Percentiles rank a stretch among this genome's conserved stretches.
Conservation (phyloP, 2,797 vertebrate species). For the Fratercula arctica region DNA sequence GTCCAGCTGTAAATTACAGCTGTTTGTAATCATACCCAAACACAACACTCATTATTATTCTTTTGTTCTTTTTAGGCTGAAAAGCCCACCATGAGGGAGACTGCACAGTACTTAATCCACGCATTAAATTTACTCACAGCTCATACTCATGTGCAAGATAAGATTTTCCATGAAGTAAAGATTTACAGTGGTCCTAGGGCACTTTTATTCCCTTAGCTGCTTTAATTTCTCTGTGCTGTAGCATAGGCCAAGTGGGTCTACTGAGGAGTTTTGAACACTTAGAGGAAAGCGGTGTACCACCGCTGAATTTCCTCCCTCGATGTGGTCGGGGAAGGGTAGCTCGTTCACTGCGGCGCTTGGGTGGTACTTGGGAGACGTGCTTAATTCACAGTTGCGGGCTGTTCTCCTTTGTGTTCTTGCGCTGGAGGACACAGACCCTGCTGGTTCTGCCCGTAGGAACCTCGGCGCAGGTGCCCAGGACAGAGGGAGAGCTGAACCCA, state of each 20-base stretch:
- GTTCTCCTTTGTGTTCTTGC: neutral
- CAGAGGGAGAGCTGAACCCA: neutral
- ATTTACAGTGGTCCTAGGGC: conserved; percentile 40
- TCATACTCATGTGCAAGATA: conserved; percentile 54
- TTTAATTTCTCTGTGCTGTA: conserved; percentile 12
- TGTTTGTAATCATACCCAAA: conserved; percentile 57
- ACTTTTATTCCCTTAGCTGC: conserved; percentile 19
- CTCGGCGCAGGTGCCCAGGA: accelerated
- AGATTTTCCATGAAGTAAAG: conserved; percentile 56
- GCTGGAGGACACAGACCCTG: neutral
- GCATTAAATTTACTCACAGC: conserved; percentile 43
- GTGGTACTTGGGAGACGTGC: neutral
- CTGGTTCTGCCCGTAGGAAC: neutral
- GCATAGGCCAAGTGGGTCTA: neutral
- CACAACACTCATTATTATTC: conserved; percentile 60
- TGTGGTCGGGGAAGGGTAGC: neutral
- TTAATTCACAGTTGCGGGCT: neutral
- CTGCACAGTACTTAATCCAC: neutral
- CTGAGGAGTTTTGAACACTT: neutral
- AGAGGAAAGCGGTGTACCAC: neutral
- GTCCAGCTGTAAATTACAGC: conserved; percentile 66
- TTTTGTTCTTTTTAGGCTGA: conserved; percentile 61
- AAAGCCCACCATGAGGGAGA: conserved; percentile 61
- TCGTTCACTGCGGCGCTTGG: neutral
- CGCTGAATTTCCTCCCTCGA: neutral